Evolutionary conservation across 1,140 invertebrate genomes (phyloP), one percentile per base, ranked within the genome.

Genomic region (Sinonovacula constricta): DNA sequence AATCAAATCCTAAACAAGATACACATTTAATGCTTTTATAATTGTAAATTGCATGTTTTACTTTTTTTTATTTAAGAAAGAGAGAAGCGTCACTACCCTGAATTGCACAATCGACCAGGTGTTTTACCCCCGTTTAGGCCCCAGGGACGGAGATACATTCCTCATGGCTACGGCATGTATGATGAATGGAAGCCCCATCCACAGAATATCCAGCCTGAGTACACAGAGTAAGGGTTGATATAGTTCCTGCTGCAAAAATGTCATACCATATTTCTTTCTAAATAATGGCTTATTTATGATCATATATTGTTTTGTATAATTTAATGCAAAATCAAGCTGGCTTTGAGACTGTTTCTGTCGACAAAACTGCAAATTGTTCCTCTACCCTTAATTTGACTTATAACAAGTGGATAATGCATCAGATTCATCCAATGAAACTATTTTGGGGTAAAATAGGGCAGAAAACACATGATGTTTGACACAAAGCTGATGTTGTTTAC

Each of bases 101-200:
- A 80, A 14, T 51, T 83, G 22, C 72, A 85, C 49, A 87, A 88
- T 75, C 7, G 39, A 45, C 24, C 69, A 31, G 59, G 59, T 5
- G 76, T 79, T 33, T 26, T 45, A 14, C 67, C 79, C 12, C 1
- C 28, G 3, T 84, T 83, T 65, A 77, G 74, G 51, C 57, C 84
- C 0, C 53, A 70, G 7, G 87, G 87, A 0, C 79, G 87, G 3
- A 78, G 81, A 57, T 87, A 87, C 57, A 85, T 88, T 28, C 85
- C 87, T 30, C 87, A 88, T 67, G 80, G 81, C 12, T 82, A 84
- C 80, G 87, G 86, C n/a, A 80, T 76, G 45, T 81, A 86, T 70
- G 84, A 82, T 67, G 85, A 87, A 34, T 88, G 87, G 87, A 81
- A 65, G 30, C 87, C 87, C 22, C 87, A 88, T 39, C 80, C 81